phyloP scores from a whole-genome alignment of 2,888 invertebrate species.

The Drosophila paramelanica region DNA sequence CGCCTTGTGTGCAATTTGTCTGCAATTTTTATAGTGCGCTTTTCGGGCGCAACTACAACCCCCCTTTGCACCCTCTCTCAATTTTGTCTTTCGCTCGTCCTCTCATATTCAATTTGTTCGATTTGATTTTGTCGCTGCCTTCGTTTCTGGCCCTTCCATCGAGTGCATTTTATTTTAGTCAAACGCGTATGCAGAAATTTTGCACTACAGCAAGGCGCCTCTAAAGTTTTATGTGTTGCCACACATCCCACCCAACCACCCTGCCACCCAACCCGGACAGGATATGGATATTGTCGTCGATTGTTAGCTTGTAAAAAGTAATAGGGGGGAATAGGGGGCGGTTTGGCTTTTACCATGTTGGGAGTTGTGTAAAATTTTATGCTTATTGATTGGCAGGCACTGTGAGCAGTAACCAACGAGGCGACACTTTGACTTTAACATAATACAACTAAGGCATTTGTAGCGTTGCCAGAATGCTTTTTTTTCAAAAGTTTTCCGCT shows the following conservation, averaged over 20 bases:
- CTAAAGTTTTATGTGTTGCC: slow-evolving; percentile 69
- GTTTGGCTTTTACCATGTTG: neutral
- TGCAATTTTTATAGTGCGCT: slow-evolving; percentile 67
- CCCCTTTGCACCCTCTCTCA: neutral
- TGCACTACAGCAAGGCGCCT: slow-evolving; percentile 66
- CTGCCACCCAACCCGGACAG: slow-evolving; percentile 5
- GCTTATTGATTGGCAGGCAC: slow-evolving; percentile 71
- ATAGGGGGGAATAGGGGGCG: neutral
- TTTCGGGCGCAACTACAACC: neutral
- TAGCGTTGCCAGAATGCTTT: neutral
- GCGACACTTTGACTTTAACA: slow-evolving; percentile 42
- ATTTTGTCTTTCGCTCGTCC: slow-evolving; percentile 6
- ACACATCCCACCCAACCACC: neutral
- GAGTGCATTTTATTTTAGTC: slow-evolving; percentile 72
- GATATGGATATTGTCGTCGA: slow-evolving; percentile 53
- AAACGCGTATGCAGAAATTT: slow-evolving; percentile 69
- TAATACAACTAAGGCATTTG: slow-evolving; percentile 20
- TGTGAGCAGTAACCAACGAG: slow-evolving; percentile 31
- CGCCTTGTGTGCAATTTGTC: slow-evolving; percentile 77
- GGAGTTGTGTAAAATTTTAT: slow-evolving; percentile 66
- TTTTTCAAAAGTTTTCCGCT: neutral
- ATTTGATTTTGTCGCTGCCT: slow-evolving; percentile 69
- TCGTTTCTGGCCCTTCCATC: slow-evolving; percentile 36
- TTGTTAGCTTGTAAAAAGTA: slow-evolving; percentile 22
- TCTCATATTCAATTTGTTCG: slow-evolving; percentile 76